A percentile compares a stretch with the other conserved stretches of the same genome.
These are phyloP conservation scores for Buceros bicornis DNA, from an alignment of 2,797 vertebrate genomes.

Conservation along the genomic window DNA sequence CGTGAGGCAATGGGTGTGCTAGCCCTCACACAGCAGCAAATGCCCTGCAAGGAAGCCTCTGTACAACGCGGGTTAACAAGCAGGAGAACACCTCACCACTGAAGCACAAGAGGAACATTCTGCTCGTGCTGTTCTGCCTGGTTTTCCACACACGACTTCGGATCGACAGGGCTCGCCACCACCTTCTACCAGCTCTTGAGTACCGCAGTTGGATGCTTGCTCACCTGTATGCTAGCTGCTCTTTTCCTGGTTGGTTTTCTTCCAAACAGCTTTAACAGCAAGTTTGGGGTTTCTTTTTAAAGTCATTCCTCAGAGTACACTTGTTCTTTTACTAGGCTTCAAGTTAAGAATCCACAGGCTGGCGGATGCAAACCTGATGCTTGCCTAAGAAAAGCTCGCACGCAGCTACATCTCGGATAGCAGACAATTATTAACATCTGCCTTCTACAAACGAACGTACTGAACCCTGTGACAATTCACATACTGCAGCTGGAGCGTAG, in stretches of 20 bases:
- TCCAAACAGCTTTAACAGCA: neutral
- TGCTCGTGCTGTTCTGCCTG: neutral
- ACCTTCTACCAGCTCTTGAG: neutral
- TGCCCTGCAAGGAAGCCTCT: neutral
- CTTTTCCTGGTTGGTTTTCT: neutral
- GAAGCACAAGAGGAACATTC: neutral
- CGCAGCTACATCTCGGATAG: no score
- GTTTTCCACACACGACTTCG: neutral
- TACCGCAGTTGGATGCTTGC: neutral
- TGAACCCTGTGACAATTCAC: neutral
- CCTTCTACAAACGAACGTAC: neutral
- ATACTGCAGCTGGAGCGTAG: accelerated
- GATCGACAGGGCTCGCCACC: neutral
- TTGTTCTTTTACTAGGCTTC: neutral
- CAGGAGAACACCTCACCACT: neutral
- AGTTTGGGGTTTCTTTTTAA: neutral
- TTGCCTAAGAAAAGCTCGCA: neutral
- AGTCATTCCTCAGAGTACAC: neutral
- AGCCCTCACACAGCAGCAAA: no score
- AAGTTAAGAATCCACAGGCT: neutral
- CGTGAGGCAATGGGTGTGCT: accelerated
- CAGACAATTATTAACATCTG: neutral
- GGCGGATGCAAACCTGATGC: neutral
- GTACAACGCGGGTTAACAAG: neutral
- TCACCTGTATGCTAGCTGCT: neutral